Evolutionary conservation across 1,140 invertebrate species (phyloP).

Genomic region (Lasaia peninsularis): DNA sequence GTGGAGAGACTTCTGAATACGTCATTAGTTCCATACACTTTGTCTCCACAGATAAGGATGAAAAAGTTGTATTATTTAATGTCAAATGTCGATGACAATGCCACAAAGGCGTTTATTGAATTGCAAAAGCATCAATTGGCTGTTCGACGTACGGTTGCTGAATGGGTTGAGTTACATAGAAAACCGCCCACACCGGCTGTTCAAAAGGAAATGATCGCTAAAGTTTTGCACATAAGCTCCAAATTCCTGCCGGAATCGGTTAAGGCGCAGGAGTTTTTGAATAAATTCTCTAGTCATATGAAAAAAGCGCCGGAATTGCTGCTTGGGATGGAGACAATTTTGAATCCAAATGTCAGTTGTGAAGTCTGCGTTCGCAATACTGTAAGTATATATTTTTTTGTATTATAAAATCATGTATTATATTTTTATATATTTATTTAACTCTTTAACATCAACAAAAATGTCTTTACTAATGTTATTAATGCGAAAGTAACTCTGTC

Average conservation of each 20-base stretch:
- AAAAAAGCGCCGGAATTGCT: constrained; percentile 87
- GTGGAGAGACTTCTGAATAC: constrained; percentile 97
- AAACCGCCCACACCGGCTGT: constrained; percentile 80
- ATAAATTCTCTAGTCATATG: constrained; percentile 91
- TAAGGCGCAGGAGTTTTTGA: constrained; percentile 94
- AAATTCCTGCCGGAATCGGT: constrained; percentile 94
- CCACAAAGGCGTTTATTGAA: constrained; percentile 96
- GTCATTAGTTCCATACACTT: constrained; percentile 95
- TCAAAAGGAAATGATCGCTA: constrained; percentile 83
- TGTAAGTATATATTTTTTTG: constrained; percentile 58
- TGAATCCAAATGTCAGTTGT: constrained; percentile 92
- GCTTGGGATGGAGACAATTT: constrained; percentile 90
- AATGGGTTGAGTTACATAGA: constrained; percentile 90
- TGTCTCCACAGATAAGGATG: constrained; percentile 93
- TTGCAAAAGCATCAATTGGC: constrained; percentile 94
- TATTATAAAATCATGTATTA: constrained; percentile 7
- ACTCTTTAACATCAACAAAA: neutral
- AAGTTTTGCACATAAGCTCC: constrained; percentile 70
- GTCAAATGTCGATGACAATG: constrained; percentile 95
- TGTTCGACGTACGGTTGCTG: constrained; percentile 89
- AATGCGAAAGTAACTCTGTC: too few species aligned
- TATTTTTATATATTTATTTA: constrained; percentile 15
- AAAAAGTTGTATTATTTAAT: constrained; percentile 95
- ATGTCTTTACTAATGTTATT: neutral
- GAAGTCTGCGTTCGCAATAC: constrained; percentile 92